Evolutionary conservation across 2,888 invertebrate species (phyloP), one percentile per base, ranked within the genome.

Genomic region (Drosophila ustulata): DNA sequence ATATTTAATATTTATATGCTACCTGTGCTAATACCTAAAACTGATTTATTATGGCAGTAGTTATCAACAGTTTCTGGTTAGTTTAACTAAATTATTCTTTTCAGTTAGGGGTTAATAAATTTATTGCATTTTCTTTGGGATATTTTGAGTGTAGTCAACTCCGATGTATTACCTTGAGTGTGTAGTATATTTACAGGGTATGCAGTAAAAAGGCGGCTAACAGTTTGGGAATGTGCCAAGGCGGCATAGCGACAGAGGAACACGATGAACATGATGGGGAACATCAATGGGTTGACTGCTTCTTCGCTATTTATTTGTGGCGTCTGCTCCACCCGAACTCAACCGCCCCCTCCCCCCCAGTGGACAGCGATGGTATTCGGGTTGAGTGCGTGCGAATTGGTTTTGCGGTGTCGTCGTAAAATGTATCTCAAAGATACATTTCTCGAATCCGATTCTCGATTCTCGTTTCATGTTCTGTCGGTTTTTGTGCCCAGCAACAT

Each of bases 251-350:
- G 66, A 80, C 51, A n/a, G 34, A 34, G 45, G n/a, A 37, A 37
- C 81, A 68, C 32, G 51, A 52, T 30, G 61, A 62, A 59, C 63
- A 74, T 7, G 32, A 32, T 8, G 32, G 9, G 32, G 8, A 32
- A 37, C 79, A 89, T 84, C 88, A 87, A 84, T 89, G 84, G 78
- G 78, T 72, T 78, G 51, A 62, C 61, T 75, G 57, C 52, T 71
- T 55, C 52, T 57, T 57, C 57, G 74, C 80, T 71, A 62, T 71
- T 66, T 71, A 75, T 75, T 59, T 64, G 66, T 69, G 52, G 78
- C 47, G 53, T 70, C 61, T 71, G 39, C 39, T 18, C 7, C 18
- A 7, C 37, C n/a, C 18, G 18, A 18, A 18, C 18, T 1, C 1
- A 18, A 18, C 8, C 32, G 32, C 32, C 9, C 9, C 8, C 9